Percentiles rank a stretch among this genome's conserved stretches.
phyloP scores from a whole-genome alignment of 2,888 invertebrate genomes.

The Rhodophaea formosa region DNA sequence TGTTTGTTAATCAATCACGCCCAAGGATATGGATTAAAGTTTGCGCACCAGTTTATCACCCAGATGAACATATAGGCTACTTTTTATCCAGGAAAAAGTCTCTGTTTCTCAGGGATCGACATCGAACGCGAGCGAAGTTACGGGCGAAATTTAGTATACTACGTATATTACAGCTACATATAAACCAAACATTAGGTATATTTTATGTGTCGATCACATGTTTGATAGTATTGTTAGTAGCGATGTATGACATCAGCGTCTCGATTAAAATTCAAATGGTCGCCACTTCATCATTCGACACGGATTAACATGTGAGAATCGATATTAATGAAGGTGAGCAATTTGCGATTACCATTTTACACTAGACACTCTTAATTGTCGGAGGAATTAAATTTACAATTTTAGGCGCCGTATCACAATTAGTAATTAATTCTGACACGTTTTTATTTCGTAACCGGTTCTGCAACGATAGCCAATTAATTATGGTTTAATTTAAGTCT shows the following conservation, averaged over 20 bases:
- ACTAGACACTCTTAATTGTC: neutral
- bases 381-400: neutral
- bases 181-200: neutral
- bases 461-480: no score
- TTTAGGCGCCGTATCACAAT: neutral
- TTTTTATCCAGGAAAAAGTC: no score
- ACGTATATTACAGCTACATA: no score
- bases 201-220: conserved; percentile 13
- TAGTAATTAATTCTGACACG: neutral
- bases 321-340: conserved; percentile 14
- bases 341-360: conserved; percentile 17
- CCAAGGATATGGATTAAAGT: no score
- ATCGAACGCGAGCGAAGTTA: no score
- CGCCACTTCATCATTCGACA: conserved; percentile 19
- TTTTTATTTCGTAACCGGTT: neutral
- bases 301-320: conserved; percentile 16
- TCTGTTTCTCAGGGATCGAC: no score
- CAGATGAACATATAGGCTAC: no score
- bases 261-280: conserved; percentile 18
- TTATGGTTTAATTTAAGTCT: no score
- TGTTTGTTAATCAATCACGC: no score
- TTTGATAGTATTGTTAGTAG: conserved; percentile 13
- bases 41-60: no score
- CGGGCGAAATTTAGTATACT: no score
- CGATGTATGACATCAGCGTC: conserved; percentile 17